Conservation (phyloP, 2,113 vertebrate species). For the Thinocorus orbignyianus region DNA sequence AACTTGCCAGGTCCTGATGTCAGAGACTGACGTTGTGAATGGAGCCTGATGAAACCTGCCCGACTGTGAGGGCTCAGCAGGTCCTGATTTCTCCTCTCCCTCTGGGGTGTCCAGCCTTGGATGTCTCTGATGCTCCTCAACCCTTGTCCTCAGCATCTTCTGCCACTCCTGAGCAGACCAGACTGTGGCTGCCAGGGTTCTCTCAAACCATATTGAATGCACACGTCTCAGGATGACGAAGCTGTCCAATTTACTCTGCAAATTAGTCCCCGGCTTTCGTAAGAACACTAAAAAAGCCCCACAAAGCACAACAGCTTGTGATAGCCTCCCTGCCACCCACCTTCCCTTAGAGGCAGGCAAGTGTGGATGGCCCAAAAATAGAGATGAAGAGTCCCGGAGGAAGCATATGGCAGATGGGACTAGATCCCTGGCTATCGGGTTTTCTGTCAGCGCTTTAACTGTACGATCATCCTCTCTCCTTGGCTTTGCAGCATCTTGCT, state of each 20-base stretch:
- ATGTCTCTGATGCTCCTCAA: accelerated
- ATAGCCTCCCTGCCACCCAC: slow-evolving; percentile 31
- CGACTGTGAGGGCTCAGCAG: accelerated
- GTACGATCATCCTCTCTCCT: background rate
- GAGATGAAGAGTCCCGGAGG: background rate
- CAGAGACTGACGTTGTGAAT: accelerated
- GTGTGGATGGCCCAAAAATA: background rate
- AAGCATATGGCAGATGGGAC: slow-evolving; percentile 13
- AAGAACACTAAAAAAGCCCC: background rate
- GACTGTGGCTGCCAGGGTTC: background rate
- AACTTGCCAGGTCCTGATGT: background rate
- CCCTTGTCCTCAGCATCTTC: background rate
- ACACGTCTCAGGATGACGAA: accelerated
- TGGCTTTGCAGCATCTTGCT: background rate
- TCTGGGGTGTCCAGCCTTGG: background rate
- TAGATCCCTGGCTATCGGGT: background rate
- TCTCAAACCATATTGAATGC: accelerated
- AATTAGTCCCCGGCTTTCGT: background rate
- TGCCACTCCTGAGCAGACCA: accelerated
- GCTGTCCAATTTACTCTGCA: background rate
- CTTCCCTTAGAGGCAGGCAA: background rate
- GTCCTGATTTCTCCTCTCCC: background rate
- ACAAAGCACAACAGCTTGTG: background rate
- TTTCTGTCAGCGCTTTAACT: background rate
- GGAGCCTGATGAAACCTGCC: background rate